phyloP scores from a whole-genome alignment of 2,113 vertebrate genomes.

The Sylvietta virens region DNA sequence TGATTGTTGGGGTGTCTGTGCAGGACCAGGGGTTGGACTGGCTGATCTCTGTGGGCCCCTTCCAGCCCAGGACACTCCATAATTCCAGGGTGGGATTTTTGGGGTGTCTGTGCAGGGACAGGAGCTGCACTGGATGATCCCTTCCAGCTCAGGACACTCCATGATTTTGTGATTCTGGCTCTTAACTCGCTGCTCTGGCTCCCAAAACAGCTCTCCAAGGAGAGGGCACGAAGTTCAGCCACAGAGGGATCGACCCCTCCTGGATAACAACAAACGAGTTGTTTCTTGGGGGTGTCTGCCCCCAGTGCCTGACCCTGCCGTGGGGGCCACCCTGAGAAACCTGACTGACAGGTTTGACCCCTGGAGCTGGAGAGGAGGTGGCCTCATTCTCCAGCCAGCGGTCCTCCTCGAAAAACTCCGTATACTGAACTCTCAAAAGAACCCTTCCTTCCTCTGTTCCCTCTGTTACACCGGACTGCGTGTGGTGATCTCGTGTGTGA shows the following conservation, averaged over 20 bases:
- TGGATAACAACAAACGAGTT: rapidly evolving
- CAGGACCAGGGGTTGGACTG: background rate
- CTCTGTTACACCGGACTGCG: no score
- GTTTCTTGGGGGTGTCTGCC: background rate
- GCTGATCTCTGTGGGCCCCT: background rate
- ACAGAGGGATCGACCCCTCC: background rate
- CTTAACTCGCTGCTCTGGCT: background rate
- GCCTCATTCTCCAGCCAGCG: no score
- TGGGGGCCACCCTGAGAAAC: no score
- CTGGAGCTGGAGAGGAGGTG: no score
- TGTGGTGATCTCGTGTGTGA: no score
- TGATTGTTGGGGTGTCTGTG: background rate
- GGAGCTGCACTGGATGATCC: background rate
- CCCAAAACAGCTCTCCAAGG: rapidly evolving
- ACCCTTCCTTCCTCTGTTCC: no score
- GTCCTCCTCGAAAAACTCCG: no score
- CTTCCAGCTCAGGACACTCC: background rate
- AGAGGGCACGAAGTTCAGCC: background rate
- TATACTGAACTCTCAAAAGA: no score
- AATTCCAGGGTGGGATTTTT: background rate
- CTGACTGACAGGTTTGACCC: no score
- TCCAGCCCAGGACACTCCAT: background rate
- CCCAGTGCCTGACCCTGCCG: background rate
- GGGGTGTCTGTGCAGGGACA: background rate
- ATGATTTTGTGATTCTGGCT: background rate